Conservation (phyloP, 1,140 invertebrate genomes). For the Nephila pilipes region DNA sequence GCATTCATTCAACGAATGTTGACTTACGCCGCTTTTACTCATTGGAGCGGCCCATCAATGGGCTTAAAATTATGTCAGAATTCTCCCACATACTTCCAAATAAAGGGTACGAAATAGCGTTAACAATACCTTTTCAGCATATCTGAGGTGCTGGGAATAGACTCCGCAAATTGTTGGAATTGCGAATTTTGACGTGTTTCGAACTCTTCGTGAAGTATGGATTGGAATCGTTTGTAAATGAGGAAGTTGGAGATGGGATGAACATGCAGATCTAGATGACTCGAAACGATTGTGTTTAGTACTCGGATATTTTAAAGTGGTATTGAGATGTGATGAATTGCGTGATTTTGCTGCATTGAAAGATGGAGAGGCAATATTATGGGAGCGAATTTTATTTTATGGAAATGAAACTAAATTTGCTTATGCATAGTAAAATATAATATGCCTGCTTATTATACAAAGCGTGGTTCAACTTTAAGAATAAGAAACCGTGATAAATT, state of each 20-base stretch:
- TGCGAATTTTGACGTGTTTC: not conserved
- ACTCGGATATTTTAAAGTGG: too few relatives aligned
- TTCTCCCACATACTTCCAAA: not conserved
- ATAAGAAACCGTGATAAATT: too few relatives aligned
- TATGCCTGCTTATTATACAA: not conserved
- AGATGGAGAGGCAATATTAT: too few relatives aligned
- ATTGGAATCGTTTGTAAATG: not conserved
- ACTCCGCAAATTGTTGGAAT: not conserved
- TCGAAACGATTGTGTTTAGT: too few relatives aligned
- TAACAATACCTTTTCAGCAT: slow-evolving; percentile 20
- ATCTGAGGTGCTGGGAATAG: not conserved
- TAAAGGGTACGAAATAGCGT: not conserved
- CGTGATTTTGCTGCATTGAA: too few relatives aligned
- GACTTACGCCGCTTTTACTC: not conserved
- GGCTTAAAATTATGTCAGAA: not conserved
- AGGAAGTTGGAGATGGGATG: not conserved
- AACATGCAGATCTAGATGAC: too few relatives aligned
- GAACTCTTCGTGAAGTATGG: not conserved
- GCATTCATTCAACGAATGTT: not conserved
- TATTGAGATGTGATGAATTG: too few relatives aligned
- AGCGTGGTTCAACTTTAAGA: too few relatives aligned
- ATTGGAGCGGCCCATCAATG: not conserved
- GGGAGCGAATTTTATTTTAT: too few relatives aligned
- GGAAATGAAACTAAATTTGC: not conserved
- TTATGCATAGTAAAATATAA: not conserved